These are phyloP conservation scores for Plotosus lineatus DNA, from an alignment of 2,113 vertebrate species.

Conservation along the genomic window DNA sequence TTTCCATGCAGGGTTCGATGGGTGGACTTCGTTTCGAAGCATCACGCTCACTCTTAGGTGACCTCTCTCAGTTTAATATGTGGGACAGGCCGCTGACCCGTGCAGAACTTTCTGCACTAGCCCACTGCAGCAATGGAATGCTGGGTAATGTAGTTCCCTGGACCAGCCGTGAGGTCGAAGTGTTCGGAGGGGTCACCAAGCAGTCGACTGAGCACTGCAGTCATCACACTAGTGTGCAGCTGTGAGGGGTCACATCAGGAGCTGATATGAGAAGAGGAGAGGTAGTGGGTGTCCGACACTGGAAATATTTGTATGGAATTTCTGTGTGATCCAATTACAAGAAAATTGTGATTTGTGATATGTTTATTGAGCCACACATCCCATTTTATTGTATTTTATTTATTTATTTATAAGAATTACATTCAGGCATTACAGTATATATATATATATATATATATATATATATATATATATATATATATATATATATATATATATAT, in stretches of 20 bases:
- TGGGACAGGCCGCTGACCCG: slow-evolving; percentile 87
- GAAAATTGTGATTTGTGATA: neutral
- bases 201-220: slow-evolving; percentile 79
- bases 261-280: neutral
- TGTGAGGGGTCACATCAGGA: slow-evolving; percentile 46
- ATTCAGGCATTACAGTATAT: neutral
- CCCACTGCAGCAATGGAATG: slow-evolving; percentile 81
- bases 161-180: slow-evolving; percentile 83
- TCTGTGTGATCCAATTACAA: neutral
- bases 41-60: slow-evolving; percentile 90
- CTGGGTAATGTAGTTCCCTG: slow-evolving; percentile 85
- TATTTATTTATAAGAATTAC: neutral
- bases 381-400: neutral
- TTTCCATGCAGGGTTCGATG: slow-evolving; percentile 73
- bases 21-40: slow-evolving; percentile 88
- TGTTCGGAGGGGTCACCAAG: slow-evolving; percentile 87
- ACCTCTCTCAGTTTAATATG: slow-evolving; percentile 88
- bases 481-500: too few relatives aligned
- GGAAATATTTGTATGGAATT: neutral
- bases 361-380: neutral
- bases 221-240: slow-evolving; percentile 75
- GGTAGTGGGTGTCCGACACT: neutral
- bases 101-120: slow-evolving; percentile 81
- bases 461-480: too few relatives aligned
- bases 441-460: too few relatives aligned